Base-by-base conservation (phyloP, 2,113 vertebrate species). In the Tragelaphus imberbis region DNA sequence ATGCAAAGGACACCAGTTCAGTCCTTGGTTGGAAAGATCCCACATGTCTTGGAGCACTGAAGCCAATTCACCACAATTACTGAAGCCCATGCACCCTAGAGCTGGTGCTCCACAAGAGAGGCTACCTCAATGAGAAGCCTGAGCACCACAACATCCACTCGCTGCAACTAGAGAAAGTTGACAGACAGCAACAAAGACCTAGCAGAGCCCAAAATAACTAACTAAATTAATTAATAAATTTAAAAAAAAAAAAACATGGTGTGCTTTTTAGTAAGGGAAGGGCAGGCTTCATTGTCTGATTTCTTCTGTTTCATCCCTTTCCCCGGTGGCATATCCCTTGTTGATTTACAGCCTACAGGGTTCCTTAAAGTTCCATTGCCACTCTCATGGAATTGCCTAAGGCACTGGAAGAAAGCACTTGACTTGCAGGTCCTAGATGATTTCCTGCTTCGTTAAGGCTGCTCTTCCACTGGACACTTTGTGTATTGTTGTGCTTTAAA, bases 331-430 rank as follows among this genome's bases (percentile, higher is more conserved):
- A 98, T 98, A 97, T 96, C 93, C 1, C 90, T 0, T 87, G 96
- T 40, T 98, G 98, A 98, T 98, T 98, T 98, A 99, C 98, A 97
- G 97, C 96, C 96, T 95, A 98, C 98, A 97, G 98, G 97, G 97
- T 98, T 99, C 98, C 98, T 99, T 99, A 98, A 98, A 98, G 98
- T 96, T 97, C 94, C 15, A 88, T 85, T 79, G 94, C 4, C 51
- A 97, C 97, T 98, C 98, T 96, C 97, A 96, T 97, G 98, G 98
- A 96, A 98, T 98, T 98, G 98, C 98, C 97, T 93, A 90, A 98
- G 98, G 98, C 98, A 85, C 0, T 96, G 98, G 95, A 98, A 98
- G 98, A 98, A 98, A 98, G 98, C 98, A 97, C 97, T 95, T 98
- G 97, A 93, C 97, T 97, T 97, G 49, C 75, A 95, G 97, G 90